These are phyloP conservation scores for Lates calcarifer DNA, from an alignment of 2,113 vertebrate genomes.

Conservation along the genomic window DNA sequence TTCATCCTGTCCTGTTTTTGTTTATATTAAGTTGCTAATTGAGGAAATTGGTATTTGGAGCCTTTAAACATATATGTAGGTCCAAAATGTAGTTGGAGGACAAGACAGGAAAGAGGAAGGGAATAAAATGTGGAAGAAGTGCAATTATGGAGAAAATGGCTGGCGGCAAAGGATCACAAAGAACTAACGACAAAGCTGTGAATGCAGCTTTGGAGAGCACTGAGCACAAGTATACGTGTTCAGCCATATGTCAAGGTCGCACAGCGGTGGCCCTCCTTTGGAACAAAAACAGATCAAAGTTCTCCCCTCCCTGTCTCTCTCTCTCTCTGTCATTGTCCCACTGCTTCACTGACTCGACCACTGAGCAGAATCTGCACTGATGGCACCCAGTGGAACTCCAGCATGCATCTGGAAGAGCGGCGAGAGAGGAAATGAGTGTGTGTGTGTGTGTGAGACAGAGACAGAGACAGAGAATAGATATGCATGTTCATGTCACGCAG, in stretches of 20 bases:
- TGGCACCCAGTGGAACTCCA: constrained; percentile 69
- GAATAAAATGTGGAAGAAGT: neutral
- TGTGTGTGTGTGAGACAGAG: constrained; percentile 11
- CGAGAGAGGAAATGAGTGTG: constrained; percentile 27
- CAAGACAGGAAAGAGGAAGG: too few species aligned
- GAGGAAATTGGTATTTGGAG: too few species aligned
- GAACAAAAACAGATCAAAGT: constrained; percentile 47
- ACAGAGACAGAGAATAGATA: constrained; percentile 21
- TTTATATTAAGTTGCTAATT: too few species aligned
- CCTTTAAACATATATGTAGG: too few species aligned
- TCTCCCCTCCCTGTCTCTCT: constrained; percentile 33
- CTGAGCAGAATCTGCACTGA: constrained; percentile 72
- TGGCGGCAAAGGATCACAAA: neutral
- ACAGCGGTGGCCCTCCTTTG: constrained; percentile 26
- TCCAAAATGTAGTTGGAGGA: too few species aligned
- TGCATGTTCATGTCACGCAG: constrained; percentile 43
- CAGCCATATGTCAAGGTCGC: constrained; percentile 52
- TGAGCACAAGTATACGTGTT: constrained; percentile 14
- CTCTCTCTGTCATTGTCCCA: constrained; percentile 41
- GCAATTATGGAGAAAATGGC: neutral
- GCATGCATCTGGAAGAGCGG: constrained; percentile 77
- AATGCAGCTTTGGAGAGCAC: neutral
- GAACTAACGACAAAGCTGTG: neutral
- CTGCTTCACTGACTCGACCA: constrained; percentile 67
- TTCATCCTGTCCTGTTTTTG: neutral